Percentiles rank a stretch among this genome's conserved stretches.
Conservation (phyloP, 2,797 vertebrate genomes). For the Spondyliosoma cantharus region DNA sequence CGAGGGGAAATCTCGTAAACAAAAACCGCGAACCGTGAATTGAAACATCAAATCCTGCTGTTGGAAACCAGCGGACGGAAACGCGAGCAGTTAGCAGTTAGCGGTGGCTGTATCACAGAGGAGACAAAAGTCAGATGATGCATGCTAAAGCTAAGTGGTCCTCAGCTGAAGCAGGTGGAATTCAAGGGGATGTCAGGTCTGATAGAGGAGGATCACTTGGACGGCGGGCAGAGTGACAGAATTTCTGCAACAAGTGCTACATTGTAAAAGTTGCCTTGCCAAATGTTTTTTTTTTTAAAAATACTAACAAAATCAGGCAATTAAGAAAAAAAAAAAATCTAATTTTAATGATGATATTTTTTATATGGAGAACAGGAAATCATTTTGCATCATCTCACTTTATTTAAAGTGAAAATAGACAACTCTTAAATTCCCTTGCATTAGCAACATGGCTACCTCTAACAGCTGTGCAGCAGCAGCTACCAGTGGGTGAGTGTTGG, state of each 20-base stretch:
- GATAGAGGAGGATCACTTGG: neutral
- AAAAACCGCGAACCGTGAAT: neutral
- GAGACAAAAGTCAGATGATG: neutral
- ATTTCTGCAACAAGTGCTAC: neutral
- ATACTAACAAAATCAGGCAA: too few relatives aligned
- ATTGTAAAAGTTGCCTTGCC: neutral
- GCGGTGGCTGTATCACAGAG: neutral
- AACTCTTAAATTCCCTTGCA: too few relatives aligned
- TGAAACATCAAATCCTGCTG: neutral
- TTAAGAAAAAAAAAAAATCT: too few relatives aligned
- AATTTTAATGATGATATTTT: too few relatives aligned
- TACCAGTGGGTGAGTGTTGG: too few relatives aligned
- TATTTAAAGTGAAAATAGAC: too few relatives aligned
- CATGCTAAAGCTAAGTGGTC: neutral
- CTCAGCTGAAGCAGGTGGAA: neutral
- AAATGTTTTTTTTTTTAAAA: too few relatives aligned
- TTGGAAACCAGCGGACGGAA: too few relatives aligned
- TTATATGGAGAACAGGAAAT: too few relatives aligned
- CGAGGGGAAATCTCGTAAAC: neutral
- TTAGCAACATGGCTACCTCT: too few relatives aligned
- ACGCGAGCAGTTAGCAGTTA: neutral
- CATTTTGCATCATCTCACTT: too few relatives aligned
- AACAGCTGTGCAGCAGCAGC: too few relatives aligned
- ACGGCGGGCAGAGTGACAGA: neutral
- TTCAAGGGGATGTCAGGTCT: neutral